phyloP scores from a whole-genome alignment of 2,113 vertebrate genomes.

The Corynorhinus townsendii region DNA sequence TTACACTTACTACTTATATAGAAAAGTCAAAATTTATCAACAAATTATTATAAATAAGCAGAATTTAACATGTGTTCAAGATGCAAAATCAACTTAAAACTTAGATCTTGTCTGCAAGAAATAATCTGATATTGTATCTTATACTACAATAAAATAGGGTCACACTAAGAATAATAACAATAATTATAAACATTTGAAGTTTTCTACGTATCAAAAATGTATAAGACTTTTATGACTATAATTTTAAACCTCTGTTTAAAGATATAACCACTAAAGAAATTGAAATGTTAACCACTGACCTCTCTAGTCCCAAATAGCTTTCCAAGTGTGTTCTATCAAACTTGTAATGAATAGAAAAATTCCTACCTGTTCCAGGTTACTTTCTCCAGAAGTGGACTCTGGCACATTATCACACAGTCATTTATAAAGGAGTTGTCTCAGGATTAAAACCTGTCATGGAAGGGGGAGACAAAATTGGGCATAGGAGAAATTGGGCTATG shows the following conservation, averaged over 20 bases:
- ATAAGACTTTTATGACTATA: neutral
- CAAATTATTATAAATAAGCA: neutral
- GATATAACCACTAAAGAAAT: neutral
- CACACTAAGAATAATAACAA: neutral
- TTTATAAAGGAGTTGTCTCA: neutral
- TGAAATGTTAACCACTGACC: neutral
- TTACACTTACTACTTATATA: neutral
- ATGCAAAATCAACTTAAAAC: neutral
- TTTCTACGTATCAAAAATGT: neutral
- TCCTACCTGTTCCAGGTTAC: neutral
- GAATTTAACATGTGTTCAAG: neutral
- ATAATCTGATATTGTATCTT: neutral
- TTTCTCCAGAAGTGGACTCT: neutral
- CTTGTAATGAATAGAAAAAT: neutral
- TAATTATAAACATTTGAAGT: neutral
- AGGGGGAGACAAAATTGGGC: neutral
- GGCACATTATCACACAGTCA: neutral
- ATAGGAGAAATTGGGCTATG: neutral
- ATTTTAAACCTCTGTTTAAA: neutral
- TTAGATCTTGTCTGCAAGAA: neutral
- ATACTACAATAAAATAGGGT: neutral
- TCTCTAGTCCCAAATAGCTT: neutral
- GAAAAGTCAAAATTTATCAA: neutral
- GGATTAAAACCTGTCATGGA: neutral
- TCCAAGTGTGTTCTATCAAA: neutral